phyloP scores from a whole-genome alignment of 2,113 vertebrate species.

The Lasiurus borealis region DNA sequence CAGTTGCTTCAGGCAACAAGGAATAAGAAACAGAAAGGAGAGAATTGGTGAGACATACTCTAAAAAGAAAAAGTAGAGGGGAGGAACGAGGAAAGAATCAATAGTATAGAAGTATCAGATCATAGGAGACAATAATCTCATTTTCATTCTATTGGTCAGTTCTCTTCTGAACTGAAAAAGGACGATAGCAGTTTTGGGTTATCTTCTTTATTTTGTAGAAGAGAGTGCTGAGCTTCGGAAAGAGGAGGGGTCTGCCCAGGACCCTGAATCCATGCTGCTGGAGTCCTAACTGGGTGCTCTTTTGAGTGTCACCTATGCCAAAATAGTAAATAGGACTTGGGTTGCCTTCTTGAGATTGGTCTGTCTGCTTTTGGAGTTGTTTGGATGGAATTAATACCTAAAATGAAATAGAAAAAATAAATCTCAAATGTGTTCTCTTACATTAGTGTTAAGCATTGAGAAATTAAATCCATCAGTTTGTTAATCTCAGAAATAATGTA shows the following conservation, averaged over 20 bases:
- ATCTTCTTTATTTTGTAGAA: neutral
- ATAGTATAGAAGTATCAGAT: neutral
- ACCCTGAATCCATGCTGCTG: neutral
- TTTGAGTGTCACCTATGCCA: neutral
- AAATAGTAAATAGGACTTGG: neutral
- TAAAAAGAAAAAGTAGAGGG: neutral
- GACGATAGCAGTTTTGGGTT: neutral
- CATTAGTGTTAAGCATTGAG: neutral
- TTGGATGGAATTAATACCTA: neutral
- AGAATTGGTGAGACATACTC: neutral
- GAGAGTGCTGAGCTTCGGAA: neutral
- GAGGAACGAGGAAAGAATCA: neutral
- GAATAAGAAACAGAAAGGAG: neutral
- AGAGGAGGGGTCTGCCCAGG: neutral
- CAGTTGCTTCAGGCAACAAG: neutral
- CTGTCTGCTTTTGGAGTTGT: neutral
- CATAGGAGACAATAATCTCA: neutral
- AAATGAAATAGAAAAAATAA: neutral
- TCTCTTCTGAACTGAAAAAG: neutral
- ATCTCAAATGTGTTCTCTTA: neutral
- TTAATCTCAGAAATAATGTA: constrained; percentile 30
- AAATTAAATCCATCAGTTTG: neutral
- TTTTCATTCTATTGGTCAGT: neutral
- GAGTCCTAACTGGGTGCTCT: neutral
- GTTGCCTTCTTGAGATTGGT: neutral